These are phyloP conservation scores for Electrona antarctica DNA, from an alignment of 2,113 vertebrate genomes.

Conservation along the genomic window DNA sequence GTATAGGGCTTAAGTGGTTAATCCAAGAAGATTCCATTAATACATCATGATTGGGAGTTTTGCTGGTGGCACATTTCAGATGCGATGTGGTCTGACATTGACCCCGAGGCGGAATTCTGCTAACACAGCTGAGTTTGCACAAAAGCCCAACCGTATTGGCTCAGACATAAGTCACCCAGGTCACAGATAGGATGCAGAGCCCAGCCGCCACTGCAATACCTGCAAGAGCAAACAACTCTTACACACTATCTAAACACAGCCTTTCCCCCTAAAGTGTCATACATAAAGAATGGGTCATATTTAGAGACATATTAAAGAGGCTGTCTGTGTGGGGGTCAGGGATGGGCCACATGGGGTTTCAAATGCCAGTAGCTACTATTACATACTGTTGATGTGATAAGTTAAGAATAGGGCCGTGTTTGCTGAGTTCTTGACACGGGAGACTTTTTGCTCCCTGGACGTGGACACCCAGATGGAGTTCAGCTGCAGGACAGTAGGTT, in stretches of 20 bases:
- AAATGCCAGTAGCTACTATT: conserved; percentile 73
- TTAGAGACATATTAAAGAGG: conserved; percentile 70
- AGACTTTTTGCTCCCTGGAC: conserved; percentile 63
- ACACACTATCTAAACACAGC: conserved; percentile 70
- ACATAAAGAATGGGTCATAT: conserved; percentile 74
- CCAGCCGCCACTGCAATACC: conserved; percentile 61
- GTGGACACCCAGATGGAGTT: conserved; percentile 58
- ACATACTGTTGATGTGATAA: conserved; percentile 73
- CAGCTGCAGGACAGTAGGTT: conserved; percentile 60
- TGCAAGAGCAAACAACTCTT: conserved; percentile 69
- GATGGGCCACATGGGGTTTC: conserved; percentile 68
- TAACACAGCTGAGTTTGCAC: conserved; percentile 79
- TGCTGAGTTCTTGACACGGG: conserved; percentile 74
- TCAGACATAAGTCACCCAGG: conserved; percentile 66
- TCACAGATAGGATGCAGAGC: conserved; percentile 64
- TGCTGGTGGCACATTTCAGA: conserved; percentile 58
- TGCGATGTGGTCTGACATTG: conserved; percentile 69
- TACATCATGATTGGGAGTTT: conserved; percentile 57
- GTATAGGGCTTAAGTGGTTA: conserved; percentile 1
- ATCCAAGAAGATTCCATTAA: conserved; percentile 56
- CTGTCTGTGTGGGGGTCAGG: conserved; percentile 63
- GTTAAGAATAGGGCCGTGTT: conserved; percentile 75
- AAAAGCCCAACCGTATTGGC: conserved; percentile 70
- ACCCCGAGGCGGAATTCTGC: conserved; percentile 70
- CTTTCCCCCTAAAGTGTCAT: conserved; percentile 59